Evolutionary conservation across 2,113 vertebrate species (phyloP), one percentile per base, ranked within the genome.

Genomic region (Choloepus hoffmanni): DNA sequence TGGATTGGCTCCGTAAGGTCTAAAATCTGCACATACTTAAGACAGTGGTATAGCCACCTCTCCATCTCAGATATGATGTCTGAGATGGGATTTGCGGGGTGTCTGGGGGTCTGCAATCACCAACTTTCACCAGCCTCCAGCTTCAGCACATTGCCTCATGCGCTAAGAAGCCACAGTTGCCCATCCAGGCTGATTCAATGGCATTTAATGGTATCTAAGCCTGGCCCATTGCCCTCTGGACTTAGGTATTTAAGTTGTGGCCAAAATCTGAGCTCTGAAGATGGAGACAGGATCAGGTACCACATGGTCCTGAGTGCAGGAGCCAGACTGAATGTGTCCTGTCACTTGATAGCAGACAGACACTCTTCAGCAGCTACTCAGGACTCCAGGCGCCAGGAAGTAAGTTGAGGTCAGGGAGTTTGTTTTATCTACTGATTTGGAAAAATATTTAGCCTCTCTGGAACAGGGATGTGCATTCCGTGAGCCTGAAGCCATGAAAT

Each of bases 351-450:
- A 97, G 97, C 95, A 95, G 96, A 94, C 95, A 97, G 96, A 97
- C 97, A 93, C 96, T 90, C 95, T 70, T 97, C 97, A 97, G 53
- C 96, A 94, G 96, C 96, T 78, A 63, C 97, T 95, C 93, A 94
- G 86, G 95, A 95, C 93, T 93, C 89, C 81, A 94, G 97, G 97
- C 96, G 95, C 97, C 97, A 97, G 95, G 95, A 96, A 97, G 97
- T 82, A 97, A 98, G 95, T 95, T 98, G 97, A 98, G 97, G 97
- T 97, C 96, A 97, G 96, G 96, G 95, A 97, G 95, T 97, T 98
- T 97, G 97, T 97, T 98, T 97, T 97, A 98, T 97, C 96, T 97
- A 97, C 96, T 97, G 96, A 97, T 98, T 97, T 97, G 96, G 96
- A 97, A 96, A 98, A 97, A 97, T 97, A 97, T 96, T 97, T 96